Evolutionary conservation across 1,140 invertebrate genomes (phyloP).

Genomic region (Hylaeus anthracinus): DNA sequence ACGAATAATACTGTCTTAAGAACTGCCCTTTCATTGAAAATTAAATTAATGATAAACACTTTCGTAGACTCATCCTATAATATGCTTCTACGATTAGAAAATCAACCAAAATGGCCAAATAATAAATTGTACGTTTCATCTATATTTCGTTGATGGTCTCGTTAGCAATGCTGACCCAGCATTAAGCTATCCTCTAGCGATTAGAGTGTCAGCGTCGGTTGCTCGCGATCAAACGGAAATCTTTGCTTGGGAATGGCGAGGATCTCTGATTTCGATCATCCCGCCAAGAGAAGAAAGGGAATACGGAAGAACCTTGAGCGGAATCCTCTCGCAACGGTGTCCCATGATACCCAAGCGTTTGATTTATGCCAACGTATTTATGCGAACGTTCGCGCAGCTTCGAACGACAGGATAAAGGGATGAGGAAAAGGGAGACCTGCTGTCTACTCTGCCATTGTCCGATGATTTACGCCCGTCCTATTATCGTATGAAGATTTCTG

Average conservation of each 20-base stretch:
- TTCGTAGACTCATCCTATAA: too few species aligned
- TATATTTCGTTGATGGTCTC: too few species aligned
- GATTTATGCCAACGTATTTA: constrained; percentile 59
- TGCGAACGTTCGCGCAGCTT: constrained; percentile 32
- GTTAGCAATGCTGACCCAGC: too few species aligned
- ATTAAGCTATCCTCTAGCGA: too few species aligned
- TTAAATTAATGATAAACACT: too few species aligned
- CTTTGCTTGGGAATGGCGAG: background rate
- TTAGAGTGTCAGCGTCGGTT: background rate
- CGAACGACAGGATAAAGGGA: constrained; percentile 55
- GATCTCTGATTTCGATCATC: constrained; percentile 28
- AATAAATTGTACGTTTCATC: too few species aligned
- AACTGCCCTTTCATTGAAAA: too few species aligned
- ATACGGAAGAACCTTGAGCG: constrained; percentile 36
- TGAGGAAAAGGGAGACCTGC: constrained; percentile 38
- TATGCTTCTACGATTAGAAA: too few species aligned
- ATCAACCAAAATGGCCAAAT: too few species aligned
- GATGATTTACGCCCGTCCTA: constrained; percentile 65
- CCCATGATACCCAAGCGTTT: constrained; percentile 50
- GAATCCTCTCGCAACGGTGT: constrained; percentile 34
- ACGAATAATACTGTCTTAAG: too few species aligned
- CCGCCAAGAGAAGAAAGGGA: background rate
- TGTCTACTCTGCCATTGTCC: constrained; percentile 64
- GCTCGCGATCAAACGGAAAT: background rate
- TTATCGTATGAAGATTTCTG: constrained; percentile 65